These are phyloP conservation scores for Melozone crissalis DNA, from an alignment of 2,113 vertebrate genomes.

Conservation along the genomic window DNA sequence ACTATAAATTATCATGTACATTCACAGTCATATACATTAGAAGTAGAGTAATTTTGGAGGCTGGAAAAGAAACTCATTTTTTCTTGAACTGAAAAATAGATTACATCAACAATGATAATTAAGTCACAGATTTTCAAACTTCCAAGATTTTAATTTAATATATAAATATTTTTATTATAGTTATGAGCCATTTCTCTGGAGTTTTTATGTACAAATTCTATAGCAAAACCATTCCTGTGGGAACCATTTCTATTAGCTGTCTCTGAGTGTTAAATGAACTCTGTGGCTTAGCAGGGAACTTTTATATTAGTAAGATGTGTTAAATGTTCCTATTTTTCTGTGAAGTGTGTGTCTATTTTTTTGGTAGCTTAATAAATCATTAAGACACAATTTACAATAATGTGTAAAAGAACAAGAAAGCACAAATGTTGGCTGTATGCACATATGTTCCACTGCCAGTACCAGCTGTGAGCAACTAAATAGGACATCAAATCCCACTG, in stretches of 20 bases:
- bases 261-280: neutral
- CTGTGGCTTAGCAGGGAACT: neutral
- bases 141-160: neutral
- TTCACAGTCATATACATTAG: neutral
- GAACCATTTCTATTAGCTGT: neutral
- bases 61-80: neutral
- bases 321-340: neutral
- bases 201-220: neutral
- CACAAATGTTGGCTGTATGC: neutral
- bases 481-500: neutral
- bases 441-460: neutral
- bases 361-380: neutral
- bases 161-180: neutral
- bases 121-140: neutral
- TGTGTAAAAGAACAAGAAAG: neutral
- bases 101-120: neutral
- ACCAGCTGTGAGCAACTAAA: neutral
- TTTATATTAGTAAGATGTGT: neutral
- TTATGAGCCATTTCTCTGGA: neutral
- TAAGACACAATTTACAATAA: neutral
- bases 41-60: neutral
- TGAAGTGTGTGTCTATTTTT: neutral
- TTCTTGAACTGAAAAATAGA: neutral
- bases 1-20: neutral
- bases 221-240: neutral